These are phyloP conservation scores for Ditylenchus weischeri DNA, from an alignment of 2,888 invertebrate genomes.

Conservation along the genomic window DNA sequence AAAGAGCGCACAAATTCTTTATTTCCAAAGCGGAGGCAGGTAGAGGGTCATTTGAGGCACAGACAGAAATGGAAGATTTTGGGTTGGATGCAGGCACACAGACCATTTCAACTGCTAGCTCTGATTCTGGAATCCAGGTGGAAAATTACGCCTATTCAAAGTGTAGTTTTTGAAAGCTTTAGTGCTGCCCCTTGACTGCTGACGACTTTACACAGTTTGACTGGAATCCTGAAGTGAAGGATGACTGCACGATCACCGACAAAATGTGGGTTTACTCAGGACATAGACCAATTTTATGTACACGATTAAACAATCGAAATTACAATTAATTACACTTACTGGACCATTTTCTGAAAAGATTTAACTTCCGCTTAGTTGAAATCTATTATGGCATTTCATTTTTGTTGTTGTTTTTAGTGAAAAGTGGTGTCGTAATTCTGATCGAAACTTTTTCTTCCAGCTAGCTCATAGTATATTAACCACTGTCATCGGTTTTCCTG, in stretches of 20 bases:
- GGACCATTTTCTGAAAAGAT: too few relatives aligned
- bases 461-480: too few relatives aligned
- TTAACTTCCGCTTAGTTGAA: too few relatives aligned
- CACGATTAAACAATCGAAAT: too few relatives aligned
- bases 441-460: too few relatives aligned
- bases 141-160: background rate
- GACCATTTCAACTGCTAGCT: constrained; percentile 14
- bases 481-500: too few relatives aligned
- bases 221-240: background rate
- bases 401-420: too few relatives aligned
- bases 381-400: too few relatives aligned
- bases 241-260: constrained; percentile 12
- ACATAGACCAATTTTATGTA: too few relatives aligned
- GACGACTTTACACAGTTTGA: constrained; percentile 11
- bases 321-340: too few relatives aligned
- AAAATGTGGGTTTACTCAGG: background rate
- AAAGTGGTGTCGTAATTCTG: too few relatives aligned
- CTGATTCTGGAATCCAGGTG: constrained; percentile 33
- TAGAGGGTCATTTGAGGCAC: constrained; percentile 17
- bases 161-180: background rate
- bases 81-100: constrained; percentile 23
- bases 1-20: constrained; percentile 22
- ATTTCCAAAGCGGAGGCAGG: constrained; percentile 21
- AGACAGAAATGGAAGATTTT: constrained; percentile 18
- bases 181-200: constrained; percentile 17